A percentile compares a stretch with the other conserved stretches of the same genome.
Evolutionary conservation across 2,113 vertebrate species (phyloP).

Genomic region (Pelmatolapia mariae): DNA sequence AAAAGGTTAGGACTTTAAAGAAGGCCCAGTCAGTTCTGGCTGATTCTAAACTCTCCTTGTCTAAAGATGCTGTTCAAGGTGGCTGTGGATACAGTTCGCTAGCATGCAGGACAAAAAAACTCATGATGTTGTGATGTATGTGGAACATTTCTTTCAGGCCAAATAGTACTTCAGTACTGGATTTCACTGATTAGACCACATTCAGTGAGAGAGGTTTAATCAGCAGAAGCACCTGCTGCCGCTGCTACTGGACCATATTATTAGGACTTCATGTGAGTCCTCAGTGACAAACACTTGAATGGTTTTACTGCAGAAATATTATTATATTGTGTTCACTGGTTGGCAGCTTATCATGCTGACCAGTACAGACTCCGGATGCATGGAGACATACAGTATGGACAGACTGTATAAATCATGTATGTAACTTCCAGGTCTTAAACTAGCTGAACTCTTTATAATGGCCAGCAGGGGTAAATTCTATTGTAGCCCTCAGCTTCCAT

Average conservation of each 20-base stretch:
- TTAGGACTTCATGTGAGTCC: background rate
- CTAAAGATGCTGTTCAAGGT: background rate
- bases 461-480: background rate
- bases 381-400: background rate
- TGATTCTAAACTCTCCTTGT: background rate
- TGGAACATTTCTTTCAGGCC: background rate
- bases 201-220: background rate
- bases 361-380: background rate
- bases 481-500: background rate
- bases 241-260: background rate
- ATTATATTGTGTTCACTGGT: background rate
- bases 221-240: background rate
- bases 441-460: background rate
- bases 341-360: background rate
- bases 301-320: background rate
- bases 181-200: background rate
- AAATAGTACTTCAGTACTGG: background rate
- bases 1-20: background rate
- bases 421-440: background rate
- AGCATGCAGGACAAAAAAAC: background rate
- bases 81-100: background rate
- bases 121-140: background rate
- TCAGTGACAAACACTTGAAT: background rate
- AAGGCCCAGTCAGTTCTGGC: background rate
- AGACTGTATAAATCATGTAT: background rate